Evolutionary conservation across 2,888 invertebrate genomes (phyloP).

Genomic region (Cryptocephalus primarius): DNA sequence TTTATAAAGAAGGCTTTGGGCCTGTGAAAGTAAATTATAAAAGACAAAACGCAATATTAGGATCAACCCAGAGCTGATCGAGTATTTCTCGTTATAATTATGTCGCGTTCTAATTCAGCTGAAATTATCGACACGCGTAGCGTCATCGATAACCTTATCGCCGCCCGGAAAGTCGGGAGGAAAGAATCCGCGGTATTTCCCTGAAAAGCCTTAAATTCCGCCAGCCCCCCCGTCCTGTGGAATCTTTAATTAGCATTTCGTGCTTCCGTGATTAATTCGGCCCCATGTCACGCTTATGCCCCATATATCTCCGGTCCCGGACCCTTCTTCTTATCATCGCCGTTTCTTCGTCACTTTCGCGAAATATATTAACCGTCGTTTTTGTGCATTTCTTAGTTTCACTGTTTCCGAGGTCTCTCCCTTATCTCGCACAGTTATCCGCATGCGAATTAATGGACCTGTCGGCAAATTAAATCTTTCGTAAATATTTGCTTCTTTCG

Average conservation of each 20-base stretch:
- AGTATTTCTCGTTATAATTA: too few relatives aligned
- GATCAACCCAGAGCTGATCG: too few relatives aligned
- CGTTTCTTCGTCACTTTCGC: conserved; percentile 8
- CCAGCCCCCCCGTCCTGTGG: conserved; percentile 11
- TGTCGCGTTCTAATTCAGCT: too few relatives aligned
- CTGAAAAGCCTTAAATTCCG: neutral
- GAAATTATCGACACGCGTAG: too few relatives aligned
- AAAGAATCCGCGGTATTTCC: too few relatives aligned
- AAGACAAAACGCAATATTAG: too few relatives aligned
- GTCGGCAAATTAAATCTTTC: conserved; percentile 10
- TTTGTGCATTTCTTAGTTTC: conserved; percentile 12
- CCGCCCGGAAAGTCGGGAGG: too few relatives aligned
- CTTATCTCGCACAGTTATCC: conserved; percentile 8
- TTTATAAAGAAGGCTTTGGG: too few relatives aligned
- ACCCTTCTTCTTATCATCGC: conserved; percentile 14
- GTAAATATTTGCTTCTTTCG: conserved; percentile 7
- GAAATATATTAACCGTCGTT: conserved; percentile 11
- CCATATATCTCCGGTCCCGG: conserved; percentile 18
- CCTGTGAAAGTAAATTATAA: too few relatives aligned
- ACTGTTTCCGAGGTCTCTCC: conserved; percentile 3
- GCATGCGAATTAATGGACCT: conserved; percentile 14
- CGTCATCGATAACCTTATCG: too few relatives aligned
- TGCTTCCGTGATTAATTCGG: conserved; percentile 19
- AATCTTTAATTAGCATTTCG: conserved; percentile 15
- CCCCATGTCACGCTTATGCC: conserved; percentile 18